Evolutionary conservation across 53 echinoderm and acorn worm genomes (phyloP), one percentile per base, ranked within the genome.

Genomic region (Mesocentrotus franciscanus): DNA sequence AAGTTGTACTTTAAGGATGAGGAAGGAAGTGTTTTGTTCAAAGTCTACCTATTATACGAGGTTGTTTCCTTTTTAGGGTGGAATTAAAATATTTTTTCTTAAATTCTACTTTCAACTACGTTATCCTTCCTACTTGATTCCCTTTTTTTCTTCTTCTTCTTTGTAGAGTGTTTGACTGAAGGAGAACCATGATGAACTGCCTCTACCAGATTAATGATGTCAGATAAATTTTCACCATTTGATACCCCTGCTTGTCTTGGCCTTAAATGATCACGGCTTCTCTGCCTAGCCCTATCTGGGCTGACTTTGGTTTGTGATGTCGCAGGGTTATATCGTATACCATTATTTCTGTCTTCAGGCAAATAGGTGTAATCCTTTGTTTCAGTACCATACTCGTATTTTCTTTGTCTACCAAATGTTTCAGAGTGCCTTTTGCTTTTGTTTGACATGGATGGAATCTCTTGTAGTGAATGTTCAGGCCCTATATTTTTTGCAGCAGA

Each of bases 131-230:
- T 79, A 26, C 61, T 60, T 22, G 62, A 55, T 76, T 93, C 32
- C 94, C 49, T 94, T 66, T 34, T 27, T 42, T 94, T 61, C 84
- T 72, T 59, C 6, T 78, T 58, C 22, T 66, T 94, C 84, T 83
- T 94, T 32, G 94, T 32, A 61, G 83, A 61, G 20, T 61, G n/a
- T 30, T 76, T 55, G 59, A 56, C 26, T 56, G 56, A 17, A 36
- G 14, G 26, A 56, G 94, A 84, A 83, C 83, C 61, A 32, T 58
- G n/a, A 58, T 55, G 93, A 42, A 93, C 93, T 26, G 83, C 83
- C 66, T 94, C 94, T 24, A 83, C 94, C 16, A 94, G 36, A 94
- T 35, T 94, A 14, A 83, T 30, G 85, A 94, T 94, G 84, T 94
- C 94, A 24, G 93, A 93, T 56, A 93, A 78, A 60, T 94, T 94